Percentiles rank a stretch among this genome's conserved stretches.
phyloP scores from a whole-genome alignment of 2,113 vertebrate species.

The Petrocephalus zakoni region DNA sequence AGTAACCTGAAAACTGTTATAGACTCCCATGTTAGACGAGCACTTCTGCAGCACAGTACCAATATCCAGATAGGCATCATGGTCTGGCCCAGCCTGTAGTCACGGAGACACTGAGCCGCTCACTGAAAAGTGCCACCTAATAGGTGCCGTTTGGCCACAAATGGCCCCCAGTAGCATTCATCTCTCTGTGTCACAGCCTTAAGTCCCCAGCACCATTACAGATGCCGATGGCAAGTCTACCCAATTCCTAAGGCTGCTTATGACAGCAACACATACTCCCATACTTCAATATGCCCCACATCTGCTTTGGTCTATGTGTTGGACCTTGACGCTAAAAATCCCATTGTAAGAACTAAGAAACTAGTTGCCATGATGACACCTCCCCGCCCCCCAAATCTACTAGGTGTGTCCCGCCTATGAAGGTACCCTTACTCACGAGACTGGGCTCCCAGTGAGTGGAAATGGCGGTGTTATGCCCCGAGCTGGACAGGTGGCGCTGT shows the following conservation, averaged over 20 bases:
- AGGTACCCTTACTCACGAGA: not conserved
- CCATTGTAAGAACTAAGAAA: not conserved
- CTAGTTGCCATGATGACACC: conserved; percentile 14
- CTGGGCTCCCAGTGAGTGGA: conserved; percentile 28
- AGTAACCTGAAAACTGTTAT: conserved; percentile 15
- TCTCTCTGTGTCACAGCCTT: not conserved
- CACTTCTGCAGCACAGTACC: conserved; percentile 1
- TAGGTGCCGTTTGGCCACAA: not conserved
- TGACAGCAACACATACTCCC: not conserved
- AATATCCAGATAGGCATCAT: not conserved
- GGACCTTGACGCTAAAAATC: conserved; percentile 27
- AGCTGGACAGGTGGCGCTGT: conserved; percentile 33
- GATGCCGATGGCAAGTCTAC: not conserved
- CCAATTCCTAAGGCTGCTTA: not conserved
- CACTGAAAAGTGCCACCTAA: not conserved
- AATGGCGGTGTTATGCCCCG: conserved; percentile 10
- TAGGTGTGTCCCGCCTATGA: not conserved
- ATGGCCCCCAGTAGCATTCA: not conserved
- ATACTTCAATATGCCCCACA: not conserved
- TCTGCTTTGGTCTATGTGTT: not conserved
- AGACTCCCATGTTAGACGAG: conserved; percentile 15
- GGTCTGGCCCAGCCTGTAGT: not conserved
- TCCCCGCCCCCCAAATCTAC: conserved; percentile 27
- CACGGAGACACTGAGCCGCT: not conserved
- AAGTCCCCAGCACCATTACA: conserved; percentile 14